These are phyloP conservation scores for Dione vanillae DNA, from an alignment of 2,888 invertebrate species.

Conservation along the genomic window DNA sequence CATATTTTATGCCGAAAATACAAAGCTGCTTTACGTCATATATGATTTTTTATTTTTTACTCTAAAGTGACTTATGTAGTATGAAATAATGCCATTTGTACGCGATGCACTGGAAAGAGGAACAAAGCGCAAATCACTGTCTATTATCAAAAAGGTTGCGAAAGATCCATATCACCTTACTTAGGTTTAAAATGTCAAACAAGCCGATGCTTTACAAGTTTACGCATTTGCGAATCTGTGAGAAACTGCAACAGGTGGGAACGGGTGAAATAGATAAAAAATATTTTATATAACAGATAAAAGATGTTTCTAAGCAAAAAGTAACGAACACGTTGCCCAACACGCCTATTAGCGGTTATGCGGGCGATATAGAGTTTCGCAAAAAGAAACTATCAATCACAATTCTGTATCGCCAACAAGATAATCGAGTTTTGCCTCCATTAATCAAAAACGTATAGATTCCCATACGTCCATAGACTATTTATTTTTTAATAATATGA, in stretches of 20 bases:
- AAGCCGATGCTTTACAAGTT: constrained; percentile 55
- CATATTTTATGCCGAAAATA: background rate
- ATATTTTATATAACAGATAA: constrained; percentile 32
- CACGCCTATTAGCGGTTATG: constrained; percentile 58
- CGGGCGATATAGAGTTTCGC: constrained; percentile 59
- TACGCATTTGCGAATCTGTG: constrained; percentile 46
- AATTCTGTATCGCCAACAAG: constrained; percentile 66
- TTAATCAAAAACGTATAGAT: constrained; percentile 80
- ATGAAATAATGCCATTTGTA: background rate
- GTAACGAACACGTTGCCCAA: constrained; percentile 48
- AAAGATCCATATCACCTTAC: constrained; percentile 69
- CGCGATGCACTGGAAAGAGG: constrained; percentile 11
- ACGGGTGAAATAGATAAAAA: constrained; percentile 61
- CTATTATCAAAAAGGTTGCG: constrained; percentile 47
- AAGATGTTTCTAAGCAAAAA: constrained; percentile 50
- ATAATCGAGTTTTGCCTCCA: constrained; percentile 75
- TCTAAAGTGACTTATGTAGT: background rate
- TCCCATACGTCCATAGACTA: constrained; percentile 73
- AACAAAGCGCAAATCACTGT: constrained; percentile 36
- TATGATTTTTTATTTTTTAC: background rate
- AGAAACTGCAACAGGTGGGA: constrained; percentile 68
- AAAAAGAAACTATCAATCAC: constrained; percentile 61
- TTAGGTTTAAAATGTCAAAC: constrained; percentile 66
- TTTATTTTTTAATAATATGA: constrained; percentile 81
- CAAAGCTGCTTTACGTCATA: background rate